Conservation (phyloP, 2,113 vertebrate genomes). For the Hypomesus transpacificus region DNA sequence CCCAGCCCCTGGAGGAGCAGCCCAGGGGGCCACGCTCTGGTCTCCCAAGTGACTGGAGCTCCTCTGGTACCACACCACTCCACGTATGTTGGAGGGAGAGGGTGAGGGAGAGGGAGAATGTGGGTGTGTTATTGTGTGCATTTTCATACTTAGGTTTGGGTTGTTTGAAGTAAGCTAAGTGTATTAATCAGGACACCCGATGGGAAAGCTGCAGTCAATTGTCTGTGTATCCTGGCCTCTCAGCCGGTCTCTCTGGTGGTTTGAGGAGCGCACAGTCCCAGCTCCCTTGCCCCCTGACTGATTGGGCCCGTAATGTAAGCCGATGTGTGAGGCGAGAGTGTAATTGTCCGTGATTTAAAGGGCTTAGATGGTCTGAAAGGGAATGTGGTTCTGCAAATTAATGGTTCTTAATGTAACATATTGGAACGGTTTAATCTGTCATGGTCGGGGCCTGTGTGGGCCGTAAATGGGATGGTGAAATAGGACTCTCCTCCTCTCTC, state of each 20-base stretch:
- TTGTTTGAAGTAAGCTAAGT: no score
- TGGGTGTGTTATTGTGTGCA: no score
- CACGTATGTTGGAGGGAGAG: no score
- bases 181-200: no score
- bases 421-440: conserved; percentile 53
- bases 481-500: neutral
- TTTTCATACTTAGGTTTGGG: no score
- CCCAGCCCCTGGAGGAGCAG: no score
- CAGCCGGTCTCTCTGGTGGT: conserved; percentile 10
- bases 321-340: conserved; percentile 51
- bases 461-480: conserved; percentile 19
- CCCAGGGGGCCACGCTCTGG: no score
- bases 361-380: conserved; percentile 54
- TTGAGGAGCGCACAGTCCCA: no score
- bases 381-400: conserved; percentile 53
- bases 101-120: no score
- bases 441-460: conserved; percentile 42
- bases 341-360: conserved; percentile 66
- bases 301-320: conserved; percentile 50
- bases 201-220: no score
- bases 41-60: no score
- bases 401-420: conserved; percentile 55
- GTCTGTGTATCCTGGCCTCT: conserved; percentile 4
- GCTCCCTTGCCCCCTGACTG: conserved; percentile 33
- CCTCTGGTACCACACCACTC: no score